Percentiles rank a stretch among this genome's conserved stretches.
Evolutionary conservation across 2,888 invertebrate genomes (phyloP).

Genomic region (Hyposoter dolosus): DNA sequence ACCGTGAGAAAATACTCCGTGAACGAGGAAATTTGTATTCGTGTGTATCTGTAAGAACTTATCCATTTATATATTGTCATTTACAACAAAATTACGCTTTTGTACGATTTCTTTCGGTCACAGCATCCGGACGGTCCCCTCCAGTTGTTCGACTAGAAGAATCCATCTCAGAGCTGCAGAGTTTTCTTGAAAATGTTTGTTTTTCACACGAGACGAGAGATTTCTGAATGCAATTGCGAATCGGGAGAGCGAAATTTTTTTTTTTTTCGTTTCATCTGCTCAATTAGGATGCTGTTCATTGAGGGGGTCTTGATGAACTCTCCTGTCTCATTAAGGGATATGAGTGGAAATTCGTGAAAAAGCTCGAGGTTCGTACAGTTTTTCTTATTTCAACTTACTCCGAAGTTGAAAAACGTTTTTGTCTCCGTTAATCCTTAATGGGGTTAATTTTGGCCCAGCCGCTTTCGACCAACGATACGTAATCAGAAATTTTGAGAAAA

Average conservation of each 20-base stretch:
- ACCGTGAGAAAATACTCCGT: neutral
- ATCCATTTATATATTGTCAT: neutral
- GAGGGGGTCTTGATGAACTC: too few relatives aligned
- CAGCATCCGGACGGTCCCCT: constrained; percentile 6
- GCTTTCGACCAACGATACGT: too few relatives aligned
- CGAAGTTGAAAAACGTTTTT: neutral
- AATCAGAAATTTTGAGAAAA: too few relatives aligned
- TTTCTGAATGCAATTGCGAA: constrained; percentile 18
- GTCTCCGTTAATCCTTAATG: too few relatives aligned
- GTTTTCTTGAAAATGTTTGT: neutral
- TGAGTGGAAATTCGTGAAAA: neutral
- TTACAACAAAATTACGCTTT: neutral
- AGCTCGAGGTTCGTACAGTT: neutral
- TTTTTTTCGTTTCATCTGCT: constrained; percentile 3
- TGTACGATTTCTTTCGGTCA: constrained; percentile 17
- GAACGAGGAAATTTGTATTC: neutral
- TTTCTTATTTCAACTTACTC: neutral
- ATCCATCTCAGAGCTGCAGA: constrained; percentile 11
- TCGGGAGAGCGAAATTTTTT: constrained; percentile 11
- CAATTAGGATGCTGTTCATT: neutral
- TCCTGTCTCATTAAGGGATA: too few relatives aligned
- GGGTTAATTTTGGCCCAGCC: too few relatives aligned
- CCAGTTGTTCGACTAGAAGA: constrained; percentile 13
- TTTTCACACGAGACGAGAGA: constrained; percentile 11
- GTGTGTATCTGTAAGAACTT: neutral